Conservation (phyloP, 1,140 invertebrate species). For the Trichonephila clavipes region DNA sequence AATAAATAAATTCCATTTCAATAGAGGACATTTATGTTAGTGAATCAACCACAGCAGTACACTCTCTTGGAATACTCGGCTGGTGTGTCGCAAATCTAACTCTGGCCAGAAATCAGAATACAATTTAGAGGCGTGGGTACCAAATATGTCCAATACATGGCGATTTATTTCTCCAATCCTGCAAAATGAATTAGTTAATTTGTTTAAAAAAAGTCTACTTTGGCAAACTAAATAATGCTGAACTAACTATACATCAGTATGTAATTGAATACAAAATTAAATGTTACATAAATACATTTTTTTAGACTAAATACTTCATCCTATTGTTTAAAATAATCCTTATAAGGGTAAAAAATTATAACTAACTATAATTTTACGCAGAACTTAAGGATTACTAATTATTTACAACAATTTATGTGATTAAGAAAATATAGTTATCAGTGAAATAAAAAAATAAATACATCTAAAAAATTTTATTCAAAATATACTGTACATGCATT, state of each 20-base stretch:
- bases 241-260: background rate
- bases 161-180: slow-evolving; percentile 77
- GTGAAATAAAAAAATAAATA: too few species aligned
- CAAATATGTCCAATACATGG: slow-evolving; percentile 78
- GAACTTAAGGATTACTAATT: too few species aligned
- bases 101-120: slow-evolving; percentile 77
- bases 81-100: slow-evolving; percentile 77
- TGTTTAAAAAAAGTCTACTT: background rate
- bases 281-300: background rate
- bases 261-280: background rate
- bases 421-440: too few species aligned
- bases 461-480: too few species aligned
- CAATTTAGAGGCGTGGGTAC: slow-evolving; percentile 77
- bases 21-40: slow-evolving; percentile 1
- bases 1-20: slow-evolving; percentile 37
- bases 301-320: background rate
- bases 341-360: too few species aligned
- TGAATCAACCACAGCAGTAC: slow-evolving; percentile 78
- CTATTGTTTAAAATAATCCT: background rate
- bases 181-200: background rate
- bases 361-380: too few species aligned
- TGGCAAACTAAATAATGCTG: background rate
- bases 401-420: too few species aligned
- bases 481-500: too few species aligned
- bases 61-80: slow-evolving; percentile 78